Evolutionary conservation across 2,888 invertebrate genomes (phyloP).

Genomic region (Hyposoter didymator): DNA sequence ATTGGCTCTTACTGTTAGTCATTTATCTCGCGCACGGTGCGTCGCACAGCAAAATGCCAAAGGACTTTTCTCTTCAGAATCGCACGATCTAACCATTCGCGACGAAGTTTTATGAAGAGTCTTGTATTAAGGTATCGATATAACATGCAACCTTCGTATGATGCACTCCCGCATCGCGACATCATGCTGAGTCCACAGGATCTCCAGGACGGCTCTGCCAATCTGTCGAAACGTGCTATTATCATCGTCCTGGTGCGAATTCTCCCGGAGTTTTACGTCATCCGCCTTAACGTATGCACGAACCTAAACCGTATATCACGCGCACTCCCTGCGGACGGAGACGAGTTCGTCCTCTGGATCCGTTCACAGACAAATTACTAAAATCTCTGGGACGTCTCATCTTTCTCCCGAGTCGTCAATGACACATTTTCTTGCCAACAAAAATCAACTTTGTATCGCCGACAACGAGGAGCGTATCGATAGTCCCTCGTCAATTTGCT

Average conservation of each 20-base stretch:
- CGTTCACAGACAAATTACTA: conserved; percentile 3
- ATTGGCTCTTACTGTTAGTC: background rate
- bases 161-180: conserved; percentile 71
- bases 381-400: background rate
- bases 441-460: background rate
- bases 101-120: background rate
- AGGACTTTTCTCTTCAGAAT: background rate
- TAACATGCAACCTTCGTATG: conserved; percentile 31
- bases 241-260: conserved; percentile 68
- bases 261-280: conserved; percentile 63
- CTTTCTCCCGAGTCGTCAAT: background rate
- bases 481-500: background rate
- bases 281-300: conserved; percentile 8
- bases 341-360: background rate
- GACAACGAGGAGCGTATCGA: background rate
- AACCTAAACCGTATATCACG: conserved; percentile 2
- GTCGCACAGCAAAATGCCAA: background rate
- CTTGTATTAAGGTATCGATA: conserved; percentile 2
- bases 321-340: background rate
- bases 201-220: conserved; percentile 70
- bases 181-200: conserved; percentile 71
- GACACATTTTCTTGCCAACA: background rate
- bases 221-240: conserved; percentile 73
- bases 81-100: background rate
- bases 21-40: background rate